phyloP scores from a whole-genome alignment of 2,113 vertebrate species.

The Tapirus terrestris region DNA sequence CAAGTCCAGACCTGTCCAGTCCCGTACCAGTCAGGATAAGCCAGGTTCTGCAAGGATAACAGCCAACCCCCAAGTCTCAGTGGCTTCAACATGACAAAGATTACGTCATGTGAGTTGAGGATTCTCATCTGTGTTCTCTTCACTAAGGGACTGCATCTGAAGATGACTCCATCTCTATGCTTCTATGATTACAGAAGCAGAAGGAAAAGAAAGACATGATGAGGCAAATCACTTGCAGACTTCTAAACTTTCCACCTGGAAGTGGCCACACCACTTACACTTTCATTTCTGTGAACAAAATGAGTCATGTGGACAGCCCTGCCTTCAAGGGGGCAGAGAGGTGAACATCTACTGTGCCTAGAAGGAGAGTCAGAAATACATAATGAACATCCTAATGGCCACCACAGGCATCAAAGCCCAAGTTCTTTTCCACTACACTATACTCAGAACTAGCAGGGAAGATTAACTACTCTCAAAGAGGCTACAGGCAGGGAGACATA shows the following conservation, averaged over 20 bases:
- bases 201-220: neutral
- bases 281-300: neutral
- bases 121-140: neutral
- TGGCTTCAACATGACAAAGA: neutral
- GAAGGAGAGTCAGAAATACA: conserved; percentile 27
- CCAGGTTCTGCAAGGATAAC: neutral
- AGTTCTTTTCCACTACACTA: neutral
- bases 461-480: conserved; percentile 63
- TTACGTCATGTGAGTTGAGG: neutral
- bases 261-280: neutral
- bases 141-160: neutral
- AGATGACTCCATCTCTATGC: neutral
- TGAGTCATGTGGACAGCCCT: neutral
- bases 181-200: neutral
- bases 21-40: neutral
- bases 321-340: neutral
- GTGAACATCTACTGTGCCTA: neutral
- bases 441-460: neutral
- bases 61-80: neutral
- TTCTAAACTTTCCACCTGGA: neutral
- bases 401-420: neutral
- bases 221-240: neutral
- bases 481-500: conserved; percentile 52
- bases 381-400: neutral
- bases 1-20: neutral